These are phyloP conservation scores for Anodontia alba DNA, from an alignment of 2,888 invertebrate genomes.

Conservation along the genomic window DNA sequence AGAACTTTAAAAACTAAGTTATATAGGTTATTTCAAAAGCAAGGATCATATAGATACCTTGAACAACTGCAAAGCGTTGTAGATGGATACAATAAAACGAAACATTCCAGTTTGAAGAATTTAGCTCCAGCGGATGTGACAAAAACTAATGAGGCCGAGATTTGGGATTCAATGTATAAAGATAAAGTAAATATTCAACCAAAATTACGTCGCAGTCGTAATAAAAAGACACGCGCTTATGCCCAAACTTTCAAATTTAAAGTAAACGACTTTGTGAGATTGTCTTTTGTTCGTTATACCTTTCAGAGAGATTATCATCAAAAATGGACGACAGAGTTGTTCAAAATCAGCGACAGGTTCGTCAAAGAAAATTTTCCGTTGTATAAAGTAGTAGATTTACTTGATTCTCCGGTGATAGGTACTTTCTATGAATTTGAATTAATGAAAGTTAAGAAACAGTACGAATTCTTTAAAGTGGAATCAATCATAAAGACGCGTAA, in stretches of 20 bases:
- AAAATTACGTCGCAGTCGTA: not conserved
- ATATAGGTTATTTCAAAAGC: constrained; percentile 28
- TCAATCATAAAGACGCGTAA: not conserved
- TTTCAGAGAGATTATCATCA: constrained; percentile 53
- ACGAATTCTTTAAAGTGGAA: not conserved
- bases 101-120: constrained; percentile 31
- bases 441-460: not conserved
- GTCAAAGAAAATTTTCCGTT: constrained; percentile 19
- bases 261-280: constrained; percentile 35
- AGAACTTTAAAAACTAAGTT: constrained; percentile 33
- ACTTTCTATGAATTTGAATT: constrained; percentile 23
- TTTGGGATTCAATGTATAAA: constrained; percentile 33
- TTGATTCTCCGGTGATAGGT: not conserved
- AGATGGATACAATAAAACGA: constrained; percentile 38
- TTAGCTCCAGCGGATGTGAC: constrained; percentile 8
- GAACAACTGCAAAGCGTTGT: constrained; percentile 26
- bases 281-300: constrained; percentile 29
- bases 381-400: constrained; percentile 26
- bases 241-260: constrained; percentile 38
- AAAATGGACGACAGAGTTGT: constrained; percentile 49
- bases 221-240: not conserved
- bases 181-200: not conserved
- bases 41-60: constrained; percentile 33
- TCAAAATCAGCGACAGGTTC: constrained; percentile 31
- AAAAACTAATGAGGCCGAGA: constrained; percentile 13